phyloP scores from a whole-genome alignment of 2,113 vertebrate genomes.

The Cepphus grylle region DNA sequence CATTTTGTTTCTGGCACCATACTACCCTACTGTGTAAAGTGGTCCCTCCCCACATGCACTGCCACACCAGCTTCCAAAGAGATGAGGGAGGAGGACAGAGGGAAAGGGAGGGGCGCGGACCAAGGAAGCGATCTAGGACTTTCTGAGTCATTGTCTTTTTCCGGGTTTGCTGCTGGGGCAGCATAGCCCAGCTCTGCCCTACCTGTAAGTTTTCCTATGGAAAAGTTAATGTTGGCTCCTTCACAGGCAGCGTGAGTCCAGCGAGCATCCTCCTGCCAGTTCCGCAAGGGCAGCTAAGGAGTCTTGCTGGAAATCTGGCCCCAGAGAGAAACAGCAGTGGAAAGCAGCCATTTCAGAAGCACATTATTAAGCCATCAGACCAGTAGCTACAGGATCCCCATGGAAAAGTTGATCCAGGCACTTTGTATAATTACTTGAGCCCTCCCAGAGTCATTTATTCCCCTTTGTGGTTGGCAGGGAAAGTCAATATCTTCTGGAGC shows the following conservation, averaged over 20 bases:
- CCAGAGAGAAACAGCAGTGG: constrained; percentile 47
- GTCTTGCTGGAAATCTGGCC: constrained; percentile 55
- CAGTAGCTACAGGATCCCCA: constrained; percentile 54
- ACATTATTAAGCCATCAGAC: constrained; percentile 55
- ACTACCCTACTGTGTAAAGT: not conserved
- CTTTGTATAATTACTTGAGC: constrained; percentile 40
- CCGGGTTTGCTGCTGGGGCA: not conserved
- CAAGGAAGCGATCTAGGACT: not conserved
- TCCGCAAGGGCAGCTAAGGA: constrained; percentile 54
- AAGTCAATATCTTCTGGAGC: constrained; percentile 35
- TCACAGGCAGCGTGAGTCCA: not conserved
- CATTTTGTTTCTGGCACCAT: not conserved
- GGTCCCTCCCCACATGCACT: accelerated
- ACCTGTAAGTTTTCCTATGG: constrained; percentile 35
- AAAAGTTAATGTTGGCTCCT: constrained; percentile 43
- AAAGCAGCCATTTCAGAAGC: constrained; percentile 52
- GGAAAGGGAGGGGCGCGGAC: not conserved
- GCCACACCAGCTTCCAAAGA: not conserved
- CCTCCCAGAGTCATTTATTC: constrained; percentile 53
- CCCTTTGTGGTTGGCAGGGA: constrained; percentile 42
- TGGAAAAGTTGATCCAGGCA: constrained; percentile 37
- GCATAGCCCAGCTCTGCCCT: not conserved
- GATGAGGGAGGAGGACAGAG: not conserved
- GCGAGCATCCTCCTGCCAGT: constrained; percentile 12
- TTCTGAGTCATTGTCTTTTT: not conserved